Conservation (phyloP, 2,888 invertebrate genomes). For the Apotomis betuletana region DNA sequence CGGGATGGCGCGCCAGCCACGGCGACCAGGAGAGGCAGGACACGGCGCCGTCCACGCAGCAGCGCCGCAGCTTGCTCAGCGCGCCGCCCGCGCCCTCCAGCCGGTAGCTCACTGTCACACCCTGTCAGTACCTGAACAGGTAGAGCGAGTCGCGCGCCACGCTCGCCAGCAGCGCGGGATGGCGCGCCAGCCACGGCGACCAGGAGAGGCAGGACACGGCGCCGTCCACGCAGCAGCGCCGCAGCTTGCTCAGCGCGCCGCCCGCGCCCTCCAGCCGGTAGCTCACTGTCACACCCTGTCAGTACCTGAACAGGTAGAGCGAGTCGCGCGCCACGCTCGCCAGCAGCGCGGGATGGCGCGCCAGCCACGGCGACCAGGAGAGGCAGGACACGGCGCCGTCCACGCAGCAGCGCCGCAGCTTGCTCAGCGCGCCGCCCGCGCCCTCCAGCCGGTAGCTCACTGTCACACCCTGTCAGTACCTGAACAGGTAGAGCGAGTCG, state of each 20-base stretch:
- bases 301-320: conserved; percentile 85
- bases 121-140: conserved; percentile 78
- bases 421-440: conserved; percentile 50
- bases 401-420: conserved; percentile 86
- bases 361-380: conserved; percentile 92
- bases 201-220: conserved; percentile 86
- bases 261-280: too few species aligned
- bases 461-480: conserved; percentile 50
- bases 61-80: conserved; percentile 83
- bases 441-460: too few species aligned
- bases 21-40: conserved; percentile 90
- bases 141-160: conserved; percentile 89
- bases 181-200: conserved; percentile 92
- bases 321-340: conserved; percentile 91
- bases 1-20: conserved; percentile 92
- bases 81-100: too few species aligned
- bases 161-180: conserved; percentile 91
- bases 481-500: conserved; percentile 88
- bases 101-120: too few species aligned
- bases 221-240: conserved; percentile 85
- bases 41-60: conserved; percentile 81
- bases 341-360: conserved; percentile 90
- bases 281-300: too few species aligned
- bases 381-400: conserved; percentile 85
- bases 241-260: conserved; percentile 73